Evolutionary conservation across 35 echinoderm and acorn worm species (phyloP), one percentile per base, ranked within the genome.

Genomic region (Eucidaris tribuloides): DNA sequence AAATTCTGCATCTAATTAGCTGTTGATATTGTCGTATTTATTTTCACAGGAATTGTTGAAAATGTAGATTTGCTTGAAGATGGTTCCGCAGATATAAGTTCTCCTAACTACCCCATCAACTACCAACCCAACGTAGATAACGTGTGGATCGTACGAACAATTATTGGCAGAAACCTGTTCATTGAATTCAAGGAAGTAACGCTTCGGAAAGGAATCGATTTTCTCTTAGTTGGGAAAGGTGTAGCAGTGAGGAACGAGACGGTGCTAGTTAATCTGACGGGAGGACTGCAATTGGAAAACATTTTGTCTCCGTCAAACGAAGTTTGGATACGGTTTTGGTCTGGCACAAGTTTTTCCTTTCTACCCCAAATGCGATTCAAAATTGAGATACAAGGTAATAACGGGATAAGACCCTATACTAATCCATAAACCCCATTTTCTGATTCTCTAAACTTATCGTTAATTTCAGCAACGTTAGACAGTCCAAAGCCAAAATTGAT

Each of bases 261-360:
- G 15, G 36, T 72, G 20, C 4, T 0, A 11, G 33, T 72, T 18
- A 72, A 72, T 72, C 66, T 72, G 43, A 72, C 66, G 18, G 40
- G 40, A 4, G 7, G 66, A n/a, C 36, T 35, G 0, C 5, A 24
- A 37, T 40, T 39, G 32, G 36, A 32, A 2, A 18, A 6, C 24
- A 15, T 72, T 39, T 32, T 72, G 36, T 72, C 66, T 2, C 35
- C 35, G 7, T 24, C 7, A 13, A 20, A 72, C 4, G 7, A 39
- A n/a, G 17, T 72, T 24, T 72, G 66, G 66, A 72, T 72, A 72
- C 28, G 66, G 66, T 72, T 72, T 19, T 40, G 7, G 36, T 72
- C 66, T 33, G 66, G 66, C 7, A 35, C 66, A 63, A 31, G 60
- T 25, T 3, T 25, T 31, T 63, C 11, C 36, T 9, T 20, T 72